phyloP scores from a whole-genome alignment of 2,113 vertebrate species.

The Psephotus haematonotus region DNA sequence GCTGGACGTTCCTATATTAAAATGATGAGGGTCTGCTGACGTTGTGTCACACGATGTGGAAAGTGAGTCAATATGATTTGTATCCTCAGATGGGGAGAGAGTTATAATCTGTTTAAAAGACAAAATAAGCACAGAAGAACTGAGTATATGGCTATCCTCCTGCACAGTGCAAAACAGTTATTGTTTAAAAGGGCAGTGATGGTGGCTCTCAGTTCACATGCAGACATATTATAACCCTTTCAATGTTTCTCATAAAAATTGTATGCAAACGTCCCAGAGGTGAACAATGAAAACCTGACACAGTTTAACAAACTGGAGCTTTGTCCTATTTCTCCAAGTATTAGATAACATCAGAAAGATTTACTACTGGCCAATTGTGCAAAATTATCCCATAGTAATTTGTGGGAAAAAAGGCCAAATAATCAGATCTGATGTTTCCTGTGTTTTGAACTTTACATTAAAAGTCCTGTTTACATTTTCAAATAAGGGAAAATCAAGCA shows the following conservation, averaged over 20 bases:
- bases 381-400: neutral
- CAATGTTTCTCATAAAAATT: neutral
- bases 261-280: neutral
- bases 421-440: neutral
- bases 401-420: neutral
- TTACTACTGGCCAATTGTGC: neutral
- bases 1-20: constrained; percentile 80
- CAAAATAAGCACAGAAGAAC: neutral
- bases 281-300: neutral
- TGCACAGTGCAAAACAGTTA: neutral
- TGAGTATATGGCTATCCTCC: neutral
- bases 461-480: neutral
- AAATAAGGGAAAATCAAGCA: neutral
- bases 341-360: neutral
- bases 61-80: constrained; percentile 80
- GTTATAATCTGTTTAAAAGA: constrained; percentile 83
- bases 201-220: neutral
- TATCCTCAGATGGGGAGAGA: constrained; percentile 87
- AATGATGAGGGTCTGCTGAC: constrained; percentile 79
- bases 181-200: neutral
- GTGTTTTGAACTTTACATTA: neutral
- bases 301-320: neutral
- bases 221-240: neutral
- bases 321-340: neutral
- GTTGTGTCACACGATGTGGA: constrained; percentile 78